phyloP scores from a whole-genome alignment of 2,797 vertebrate genomes.

The Bufotes viridis region DNA sequence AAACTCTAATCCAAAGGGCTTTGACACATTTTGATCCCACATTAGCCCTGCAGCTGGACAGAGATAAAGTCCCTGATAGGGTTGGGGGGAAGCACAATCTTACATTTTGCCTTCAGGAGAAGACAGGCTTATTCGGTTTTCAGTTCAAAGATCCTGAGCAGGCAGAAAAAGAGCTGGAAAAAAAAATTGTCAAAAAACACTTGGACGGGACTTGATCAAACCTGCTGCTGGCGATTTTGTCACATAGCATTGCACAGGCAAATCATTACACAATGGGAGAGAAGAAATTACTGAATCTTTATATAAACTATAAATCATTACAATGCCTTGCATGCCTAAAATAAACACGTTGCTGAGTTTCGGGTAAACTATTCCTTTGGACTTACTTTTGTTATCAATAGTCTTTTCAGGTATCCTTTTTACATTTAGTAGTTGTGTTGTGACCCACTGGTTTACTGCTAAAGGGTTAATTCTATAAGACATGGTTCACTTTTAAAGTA shows the following conservation, averaged over 20 bases:
- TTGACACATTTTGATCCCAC: constrained; percentile 39
- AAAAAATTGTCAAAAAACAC: constrained; percentile 35
- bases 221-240: constrained; percentile 26
- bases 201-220: constrained; percentile 34
- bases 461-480: too few species aligned
- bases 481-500: too few species aligned
- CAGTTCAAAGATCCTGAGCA: constrained; percentile 43
- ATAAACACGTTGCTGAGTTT: background rate
- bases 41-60: constrained; percentile 47
- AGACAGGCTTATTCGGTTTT: constrained; percentile 32
- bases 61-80: constrained; percentile 21
- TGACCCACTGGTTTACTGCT: too few species aligned
- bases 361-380: background rate
- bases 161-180: background rate
- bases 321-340: background rate
- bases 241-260: constrained; percentile 5
- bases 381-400: too few species aligned
- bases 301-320: background rate
- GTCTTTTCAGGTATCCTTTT: too few species aligned
- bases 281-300: background rate
- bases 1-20: constrained; percentile 34
- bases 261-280: background rate
- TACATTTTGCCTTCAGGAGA: constrained; percentile 41
- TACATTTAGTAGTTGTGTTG: too few species aligned
- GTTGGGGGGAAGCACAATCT: constrained; percentile 18